Evolutionary conservation across 2,797 vertebrate species (phyloP).

Genomic region (Phalanger gymnotis): DNA sequence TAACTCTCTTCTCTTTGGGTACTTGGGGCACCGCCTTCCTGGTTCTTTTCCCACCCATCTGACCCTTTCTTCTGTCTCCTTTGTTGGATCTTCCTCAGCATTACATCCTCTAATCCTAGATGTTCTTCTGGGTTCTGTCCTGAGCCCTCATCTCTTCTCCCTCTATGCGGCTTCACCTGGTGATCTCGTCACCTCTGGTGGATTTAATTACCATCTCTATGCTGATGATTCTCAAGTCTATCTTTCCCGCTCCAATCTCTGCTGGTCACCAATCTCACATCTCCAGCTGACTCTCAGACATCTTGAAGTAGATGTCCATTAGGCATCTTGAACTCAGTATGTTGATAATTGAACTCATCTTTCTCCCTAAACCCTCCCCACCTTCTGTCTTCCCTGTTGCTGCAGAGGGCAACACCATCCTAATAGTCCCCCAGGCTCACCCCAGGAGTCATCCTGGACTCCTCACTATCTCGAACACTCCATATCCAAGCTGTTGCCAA

Average conservation of each 20-base stretch:
- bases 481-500: background rate
- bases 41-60: background rate
- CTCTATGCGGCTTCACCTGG: background rate
- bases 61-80: background rate
- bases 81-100: background rate
- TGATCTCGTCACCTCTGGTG: background rate
- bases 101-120: background rate
- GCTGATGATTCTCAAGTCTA: background rate
- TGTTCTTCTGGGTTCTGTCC: background rate
- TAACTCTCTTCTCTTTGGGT: background rate
- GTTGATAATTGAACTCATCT: background rate
- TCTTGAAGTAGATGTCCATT: background rate
- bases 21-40: background rate
- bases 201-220: background rate
- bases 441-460: background rate
- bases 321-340: background rate
- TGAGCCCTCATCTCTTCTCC: background rate
- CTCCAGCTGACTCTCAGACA: background rate
- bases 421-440: background rate
- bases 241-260: background rate
- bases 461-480: background rate
- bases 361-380: background rate
- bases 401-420: background rate
- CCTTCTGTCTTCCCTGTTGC: background rate
- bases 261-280: background rate